Evolutionary conservation across 2,888 invertebrate species (phyloP).

Genomic region (Aleiodes alternator): DNA sequence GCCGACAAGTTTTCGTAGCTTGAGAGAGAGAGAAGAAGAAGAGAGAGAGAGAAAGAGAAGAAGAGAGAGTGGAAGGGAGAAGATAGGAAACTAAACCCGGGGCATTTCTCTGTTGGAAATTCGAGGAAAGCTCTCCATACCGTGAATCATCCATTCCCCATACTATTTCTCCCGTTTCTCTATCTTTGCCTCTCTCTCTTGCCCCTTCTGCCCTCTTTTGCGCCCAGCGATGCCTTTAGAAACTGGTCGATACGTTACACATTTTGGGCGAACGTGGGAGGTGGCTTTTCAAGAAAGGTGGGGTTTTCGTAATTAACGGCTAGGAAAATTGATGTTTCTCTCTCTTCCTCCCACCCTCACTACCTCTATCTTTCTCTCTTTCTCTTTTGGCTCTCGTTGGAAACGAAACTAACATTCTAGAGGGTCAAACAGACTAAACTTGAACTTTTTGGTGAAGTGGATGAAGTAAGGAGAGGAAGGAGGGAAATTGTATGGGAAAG

Average conservation of each 20-base stretch:
- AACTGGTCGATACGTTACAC: constrained; percentile 48
- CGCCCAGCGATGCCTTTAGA: constrained; percentile 22
- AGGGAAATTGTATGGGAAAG: constrained; percentile 9
- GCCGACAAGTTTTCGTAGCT: constrained; percentile 26
- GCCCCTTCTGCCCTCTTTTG: constrained; percentile 7
- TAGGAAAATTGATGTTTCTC: constrained; percentile 54
- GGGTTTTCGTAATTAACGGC: constrained; percentile 49
- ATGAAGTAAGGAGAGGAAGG: background rate
- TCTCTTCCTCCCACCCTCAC: constrained; percentile 46
- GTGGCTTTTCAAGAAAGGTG: constrained; percentile 14
- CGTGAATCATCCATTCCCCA: constrained; percentile 28
- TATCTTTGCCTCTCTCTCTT: background rate
- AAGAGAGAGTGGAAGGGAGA: background rate
- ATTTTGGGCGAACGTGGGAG: constrained; percentile 35
- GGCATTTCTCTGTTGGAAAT: constrained; percentile 31
- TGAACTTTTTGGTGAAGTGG: constrained; percentile 25
- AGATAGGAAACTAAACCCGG: constrained; percentile 28
- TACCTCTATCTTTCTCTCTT: constrained; percentile 46
- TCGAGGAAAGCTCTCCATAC: constrained; percentile 34
- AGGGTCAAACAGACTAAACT: constrained; percentile 34
- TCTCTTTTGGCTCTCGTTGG: constrained; percentile 37
- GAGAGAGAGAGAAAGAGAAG: background rate
- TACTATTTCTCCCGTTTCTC: too few species aligned
- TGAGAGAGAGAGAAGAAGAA: background rate
- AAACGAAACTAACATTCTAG: constrained; percentile 38